phyloP scores from a whole-genome alignment of 2,797 vertebrate species.

The Scyliorhinus canicula region DNA sequence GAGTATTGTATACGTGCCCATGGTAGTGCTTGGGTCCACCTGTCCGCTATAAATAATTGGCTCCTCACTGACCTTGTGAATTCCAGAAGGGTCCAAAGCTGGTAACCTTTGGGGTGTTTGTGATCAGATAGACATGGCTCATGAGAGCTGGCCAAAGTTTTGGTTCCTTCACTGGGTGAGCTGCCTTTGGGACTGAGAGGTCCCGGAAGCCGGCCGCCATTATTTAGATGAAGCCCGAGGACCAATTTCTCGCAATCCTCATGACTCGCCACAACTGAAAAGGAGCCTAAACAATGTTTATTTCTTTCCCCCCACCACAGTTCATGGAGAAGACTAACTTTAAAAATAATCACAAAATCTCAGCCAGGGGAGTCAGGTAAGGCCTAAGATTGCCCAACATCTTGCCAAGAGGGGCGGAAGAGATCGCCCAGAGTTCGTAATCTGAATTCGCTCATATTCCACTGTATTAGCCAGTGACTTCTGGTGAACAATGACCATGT shows the following conservation, averaged over 20 bases:
- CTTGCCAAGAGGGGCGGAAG: background rate
- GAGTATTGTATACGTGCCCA: background rate
- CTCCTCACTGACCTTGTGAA: background rate
- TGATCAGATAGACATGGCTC: background rate
- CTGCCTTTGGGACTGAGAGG: background rate
- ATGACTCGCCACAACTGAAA: background rate
- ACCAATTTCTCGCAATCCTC: background rate
- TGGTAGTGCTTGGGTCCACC: too few species aligned
- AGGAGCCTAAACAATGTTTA: too few species aligned
- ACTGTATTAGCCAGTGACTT: background rate
- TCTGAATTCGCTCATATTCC: background rate
- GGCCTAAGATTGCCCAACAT: background rate
- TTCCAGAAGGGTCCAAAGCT: background rate
- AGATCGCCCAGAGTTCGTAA: background rate
- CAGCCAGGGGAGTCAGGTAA: background rate
- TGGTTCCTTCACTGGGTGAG: background rate
- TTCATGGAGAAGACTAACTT: background rate
- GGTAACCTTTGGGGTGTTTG: background rate
- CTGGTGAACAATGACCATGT: background rate
- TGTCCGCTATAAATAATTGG: background rate
- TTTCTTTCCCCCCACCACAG: too few species aligned
- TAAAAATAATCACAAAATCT: background rate
- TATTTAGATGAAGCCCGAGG: background rate
- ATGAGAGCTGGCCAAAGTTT: background rate
- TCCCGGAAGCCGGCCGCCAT: background rate